phyloP scores from a whole-genome alignment of 2,888 invertebrate genomes.

The Napeogenes sylphis region DNA sequence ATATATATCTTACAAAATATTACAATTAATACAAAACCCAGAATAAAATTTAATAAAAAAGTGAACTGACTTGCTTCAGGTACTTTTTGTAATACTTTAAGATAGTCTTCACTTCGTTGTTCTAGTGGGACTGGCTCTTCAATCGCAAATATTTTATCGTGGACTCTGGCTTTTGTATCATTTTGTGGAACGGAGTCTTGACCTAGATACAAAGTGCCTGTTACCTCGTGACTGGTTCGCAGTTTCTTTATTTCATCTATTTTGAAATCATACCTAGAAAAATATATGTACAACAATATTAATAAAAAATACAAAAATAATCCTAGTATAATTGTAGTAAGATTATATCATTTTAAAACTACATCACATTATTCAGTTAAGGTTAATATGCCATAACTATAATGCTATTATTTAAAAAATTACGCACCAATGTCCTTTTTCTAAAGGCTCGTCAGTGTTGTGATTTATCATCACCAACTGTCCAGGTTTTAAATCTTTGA shows the following conservation, averaged over 20 bases:
- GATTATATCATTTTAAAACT: neutral
- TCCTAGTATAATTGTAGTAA: neutral
- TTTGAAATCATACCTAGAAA: constrained; percentile 75
- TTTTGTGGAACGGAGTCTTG: constrained; percentile 75
- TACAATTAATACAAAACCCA: neutral
- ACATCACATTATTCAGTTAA: neutral
- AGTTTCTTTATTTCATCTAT: constrained; percentile 66
- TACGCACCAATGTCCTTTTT: constrained; percentile 83
- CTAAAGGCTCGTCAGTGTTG: constrained; percentile 82
- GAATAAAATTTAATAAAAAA: constrained; percentile 9
- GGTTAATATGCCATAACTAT: neutral
- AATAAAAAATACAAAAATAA: neutral
- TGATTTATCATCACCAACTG: constrained; percentile 85
- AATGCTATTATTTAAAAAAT: neutral
- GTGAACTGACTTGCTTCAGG: constrained; percentile 55
- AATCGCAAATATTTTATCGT: constrained; percentile 82
- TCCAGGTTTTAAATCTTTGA: constrained; percentile 76
- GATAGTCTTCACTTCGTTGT: constrained; percentile 65
- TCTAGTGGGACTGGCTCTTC: constrained; percentile 71
- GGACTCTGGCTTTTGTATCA: constrained; percentile 76
- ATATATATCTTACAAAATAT: neutral
- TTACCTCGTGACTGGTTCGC: constrained; percentile 58
- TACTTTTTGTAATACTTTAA: constrained; percentile 45
- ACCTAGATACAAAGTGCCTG: constrained; percentile 80
- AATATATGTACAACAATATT: constrained; percentile 3